Percentiles rank a stretch among this genome's conserved stretches.
Evolutionary conservation across 2,797 vertebrate genomes (phyloP).

Genomic region (Arctocebus calabarensis): DNA sequence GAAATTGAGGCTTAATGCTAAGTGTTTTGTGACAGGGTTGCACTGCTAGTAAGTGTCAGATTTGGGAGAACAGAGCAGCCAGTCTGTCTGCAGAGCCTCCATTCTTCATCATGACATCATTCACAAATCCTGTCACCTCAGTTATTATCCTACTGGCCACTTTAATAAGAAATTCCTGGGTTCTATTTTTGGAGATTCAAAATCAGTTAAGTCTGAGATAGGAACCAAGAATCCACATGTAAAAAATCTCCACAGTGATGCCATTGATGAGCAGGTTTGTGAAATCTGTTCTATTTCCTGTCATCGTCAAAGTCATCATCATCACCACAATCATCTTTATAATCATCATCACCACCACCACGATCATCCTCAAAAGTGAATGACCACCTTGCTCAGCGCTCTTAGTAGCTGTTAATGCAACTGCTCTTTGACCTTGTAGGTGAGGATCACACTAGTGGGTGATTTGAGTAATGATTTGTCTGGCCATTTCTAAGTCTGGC

Average conservation of each 20-base stretch:
- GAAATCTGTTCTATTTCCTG: neutral
- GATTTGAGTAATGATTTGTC: neutral
- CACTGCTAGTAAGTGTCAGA: neutral
- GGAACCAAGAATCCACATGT: neutral
- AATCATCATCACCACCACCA: neutral
- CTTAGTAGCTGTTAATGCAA: neutral
- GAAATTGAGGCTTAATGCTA: conserved; percentile 1
- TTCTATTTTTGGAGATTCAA: neutral
- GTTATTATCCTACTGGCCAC: neutral
- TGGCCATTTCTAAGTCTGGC: conserved; percentile 19
- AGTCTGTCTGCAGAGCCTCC: neutral
- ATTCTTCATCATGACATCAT: conserved; percentile 8
- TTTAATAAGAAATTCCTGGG: neutral
- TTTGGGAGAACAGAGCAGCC: neutral
- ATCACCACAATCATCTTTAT: neutral
- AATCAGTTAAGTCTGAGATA: neutral
- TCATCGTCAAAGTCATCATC: neutral
- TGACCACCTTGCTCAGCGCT: neutral
- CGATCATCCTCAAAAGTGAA: neutral
- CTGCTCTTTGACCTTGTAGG: neutral
- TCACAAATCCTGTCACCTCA: conserved; percentile 1
- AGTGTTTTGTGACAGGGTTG: conserved; percentile 21
- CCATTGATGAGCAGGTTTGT: neutral
- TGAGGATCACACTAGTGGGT: neutral
- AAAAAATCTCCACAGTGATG: neutral